Evolutionary conservation across 2,113 vertebrate genomes (phyloP).

Genomic region (Pachycephala philippinensis): DNA sequence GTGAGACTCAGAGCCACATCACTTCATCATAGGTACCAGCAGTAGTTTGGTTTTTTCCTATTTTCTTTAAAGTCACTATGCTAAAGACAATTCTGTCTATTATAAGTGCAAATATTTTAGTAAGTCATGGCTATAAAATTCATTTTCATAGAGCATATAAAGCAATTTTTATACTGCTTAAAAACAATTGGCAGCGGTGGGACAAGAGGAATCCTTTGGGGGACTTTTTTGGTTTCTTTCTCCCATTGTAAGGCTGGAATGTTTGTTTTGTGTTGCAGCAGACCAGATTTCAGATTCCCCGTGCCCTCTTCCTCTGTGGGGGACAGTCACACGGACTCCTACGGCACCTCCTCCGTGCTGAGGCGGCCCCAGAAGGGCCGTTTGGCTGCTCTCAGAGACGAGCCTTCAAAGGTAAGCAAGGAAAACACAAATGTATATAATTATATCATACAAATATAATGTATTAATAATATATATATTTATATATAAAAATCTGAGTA

Average conservation of each 20-base stretch:
- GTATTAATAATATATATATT: too few relatives aligned
- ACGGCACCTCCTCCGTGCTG: constrained; percentile 78
- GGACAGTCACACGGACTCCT: constrained; percentile 83
- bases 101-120: neutral
- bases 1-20: constrained; percentile 82
- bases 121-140: neutral
- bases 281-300: constrained; percentile 89
- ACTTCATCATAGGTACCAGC: constrained; percentile 82
- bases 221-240: neutral
- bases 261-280: constrained; percentile 64
- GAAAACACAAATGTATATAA: neutral
- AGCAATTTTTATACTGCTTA: neutral
- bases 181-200: neutral
- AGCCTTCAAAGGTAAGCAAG: constrained; percentile 88
- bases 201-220: neutral
- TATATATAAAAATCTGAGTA: too few relatives aligned
- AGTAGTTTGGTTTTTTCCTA: neutral
- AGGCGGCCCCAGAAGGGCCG: constrained; percentile 91
- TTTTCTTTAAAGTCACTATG: neutral
- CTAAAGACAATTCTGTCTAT: neutral
- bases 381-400: constrained; percentile 86
- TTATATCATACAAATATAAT: too few relatives aligned
- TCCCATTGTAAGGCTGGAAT: neutral
- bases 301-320: constrained; percentile 79
- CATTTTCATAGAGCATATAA: neutral